Percentiles rank a stretch among this genome's conserved stretches.
Conservation (phyloP, 2,113 vertebrate species). For the Corythaixoides concolor region DNA sequence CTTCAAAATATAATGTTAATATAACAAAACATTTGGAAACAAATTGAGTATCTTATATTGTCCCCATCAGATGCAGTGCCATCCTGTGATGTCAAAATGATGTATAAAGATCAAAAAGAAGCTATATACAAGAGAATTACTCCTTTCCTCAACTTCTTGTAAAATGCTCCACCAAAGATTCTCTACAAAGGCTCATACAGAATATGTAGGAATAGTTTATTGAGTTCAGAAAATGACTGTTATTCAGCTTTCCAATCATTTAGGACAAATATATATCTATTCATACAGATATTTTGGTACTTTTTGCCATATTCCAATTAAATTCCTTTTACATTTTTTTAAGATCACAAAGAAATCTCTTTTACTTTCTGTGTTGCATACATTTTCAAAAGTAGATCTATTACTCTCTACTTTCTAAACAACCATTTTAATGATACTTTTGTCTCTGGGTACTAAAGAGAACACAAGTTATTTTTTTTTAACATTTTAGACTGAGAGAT, state of each 20-base stretch:
- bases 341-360: neutral
- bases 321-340: neutral
- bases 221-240: neutral
- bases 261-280: neutral
- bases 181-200: neutral
- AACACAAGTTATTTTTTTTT: neutral
- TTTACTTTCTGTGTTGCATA: neutral
- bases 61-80: neutral
- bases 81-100: neutral
- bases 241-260: neutral
- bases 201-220: neutral
- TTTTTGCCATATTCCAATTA: neutral
- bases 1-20: neutral
- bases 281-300: neutral
- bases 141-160: neutral
- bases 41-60: neutral
- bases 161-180: neutral
- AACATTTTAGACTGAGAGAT: neutral
- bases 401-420: neutral
- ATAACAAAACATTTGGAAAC: neutral
- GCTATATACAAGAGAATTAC: neutral
- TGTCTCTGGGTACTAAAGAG: neutral
- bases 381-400: neutral
- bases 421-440: neutral
- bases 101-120: neutral